Base-by-base conservation (phyloP, 2,113 vertebrate genomes). In the Hippocampus zosterae region DNA sequence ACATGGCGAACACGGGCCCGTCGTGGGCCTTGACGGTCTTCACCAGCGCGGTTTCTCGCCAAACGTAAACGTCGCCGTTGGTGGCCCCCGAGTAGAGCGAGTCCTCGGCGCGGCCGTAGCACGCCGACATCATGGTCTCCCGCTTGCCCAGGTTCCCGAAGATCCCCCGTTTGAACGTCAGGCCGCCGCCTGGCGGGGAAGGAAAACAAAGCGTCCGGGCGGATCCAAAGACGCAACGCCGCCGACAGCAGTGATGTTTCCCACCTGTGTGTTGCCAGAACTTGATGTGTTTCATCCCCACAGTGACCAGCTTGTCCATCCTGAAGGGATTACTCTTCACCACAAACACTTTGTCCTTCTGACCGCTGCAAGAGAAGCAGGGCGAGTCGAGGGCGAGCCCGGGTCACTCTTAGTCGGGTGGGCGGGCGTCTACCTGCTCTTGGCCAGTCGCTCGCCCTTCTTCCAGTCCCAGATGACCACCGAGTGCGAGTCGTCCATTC, bases 381-480 rank as follows among this genome's bases (percentile, higher is more conserved):
- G 42, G 21, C 5, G 13, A 12, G n/a, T 25, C 11, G 16, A 25
- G 42, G 41, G n/a, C n/a, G 2, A n/a, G 10, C 5, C 10, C 40
- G 33, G 11, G 1, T 41, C 21, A 68, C 21, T 21, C 29, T 33
- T 33, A 0, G 29, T 3, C 29, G 29, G 29, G 29, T 4, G 29
- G 29, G 29, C 29, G 4, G 4, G 29, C 29, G 29, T 3, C 27
- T 90, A 99, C 97, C 95, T 95, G 68, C 95, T 93, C 44, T 94
- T 97, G 40, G 97, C 95, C 72, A 98, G 89, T 74, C 95, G 92
- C 84, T 99, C 97, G 77, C 97, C 97, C 81, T 95, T 97, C 81
- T 94, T 98, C 97, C 97, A 99, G 75, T 99, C 97, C 97, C 97
- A 99, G 82, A 96, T 92, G 50, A 98, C 94, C 62, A 99, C 93